These are phyloP conservation scores for Platycnemis pennipes DNA, from an alignment of 2,888 invertebrate genomes.

Conservation along the genomic window DNA sequence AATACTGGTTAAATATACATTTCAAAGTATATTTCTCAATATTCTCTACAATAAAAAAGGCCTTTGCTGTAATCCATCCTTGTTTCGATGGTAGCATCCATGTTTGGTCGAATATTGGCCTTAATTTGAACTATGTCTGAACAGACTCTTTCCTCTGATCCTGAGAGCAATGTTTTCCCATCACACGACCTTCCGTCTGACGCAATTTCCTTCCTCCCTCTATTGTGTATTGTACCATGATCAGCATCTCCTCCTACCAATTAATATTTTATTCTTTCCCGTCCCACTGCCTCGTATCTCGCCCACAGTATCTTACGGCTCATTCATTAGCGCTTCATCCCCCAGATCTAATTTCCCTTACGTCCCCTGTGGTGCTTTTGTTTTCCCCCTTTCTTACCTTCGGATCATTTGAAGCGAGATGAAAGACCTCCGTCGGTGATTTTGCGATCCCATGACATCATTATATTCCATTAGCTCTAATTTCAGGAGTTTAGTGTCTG, in stretches of 20 bases:
- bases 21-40: too few relatives aligned
- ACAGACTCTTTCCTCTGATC: too few relatives aligned
- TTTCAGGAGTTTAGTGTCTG: not conserved
- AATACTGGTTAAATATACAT: too few relatives aligned
- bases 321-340: not conserved
- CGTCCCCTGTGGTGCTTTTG: not conserved
- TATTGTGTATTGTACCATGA: not conserved
- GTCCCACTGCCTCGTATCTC: not conserved
- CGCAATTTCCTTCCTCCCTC: not conserved
- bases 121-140: too few relatives aligned
- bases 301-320: not conserved
- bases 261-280: not conserved
- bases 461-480: not conserved
- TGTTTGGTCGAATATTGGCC: too few relatives aligned
- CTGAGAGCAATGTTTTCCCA: too few relatives aligned
- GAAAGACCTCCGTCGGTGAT: not conserved
- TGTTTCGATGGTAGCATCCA: too few relatives aligned
- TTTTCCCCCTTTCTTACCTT: not conserved
- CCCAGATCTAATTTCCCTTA: not conserved
- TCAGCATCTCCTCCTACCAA: not conserved
- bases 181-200: not conserved
- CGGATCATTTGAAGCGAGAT: not conserved
- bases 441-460: not conserved
- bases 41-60: too few relatives aligned
- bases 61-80: too few relatives aligned